Conservation (phyloP, 2,888 invertebrate species). For the Apodemia duryi region DNA sequence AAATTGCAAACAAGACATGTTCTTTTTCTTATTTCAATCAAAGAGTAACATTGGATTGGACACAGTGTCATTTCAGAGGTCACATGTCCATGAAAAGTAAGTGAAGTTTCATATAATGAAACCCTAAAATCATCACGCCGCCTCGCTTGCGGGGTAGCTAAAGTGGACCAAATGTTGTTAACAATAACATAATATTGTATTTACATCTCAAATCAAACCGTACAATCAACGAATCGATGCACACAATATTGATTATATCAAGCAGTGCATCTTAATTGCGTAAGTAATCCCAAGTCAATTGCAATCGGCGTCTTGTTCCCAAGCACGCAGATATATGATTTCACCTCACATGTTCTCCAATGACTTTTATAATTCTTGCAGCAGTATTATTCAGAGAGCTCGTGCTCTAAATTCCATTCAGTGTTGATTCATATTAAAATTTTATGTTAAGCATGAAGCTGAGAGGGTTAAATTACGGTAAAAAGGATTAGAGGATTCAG, state of each 20-base stretch:
- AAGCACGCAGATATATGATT: constrained; percentile 27
- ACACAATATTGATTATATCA: constrained; percentile 44
- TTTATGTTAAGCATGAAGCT: too few species aligned
- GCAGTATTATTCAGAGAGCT: neutral
- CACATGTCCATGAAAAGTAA: too few species aligned
- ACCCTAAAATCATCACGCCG: neutral
- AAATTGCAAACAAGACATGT: too few species aligned
- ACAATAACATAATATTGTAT: neutral
- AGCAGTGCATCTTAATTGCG: constrained; percentile 55
- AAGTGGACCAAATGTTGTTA: neutral
- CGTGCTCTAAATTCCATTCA: neutral
- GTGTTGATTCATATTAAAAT: neutral
- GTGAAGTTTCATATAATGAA: too few species aligned
- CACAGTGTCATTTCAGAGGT: too few species aligned
- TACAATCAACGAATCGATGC: neutral
- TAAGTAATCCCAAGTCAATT: constrained; percentile 47
- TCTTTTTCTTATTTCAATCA: too few species aligned
- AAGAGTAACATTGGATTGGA: too few species aligned
- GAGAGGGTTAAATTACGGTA: too few species aligned
- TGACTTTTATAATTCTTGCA: constrained; percentile 28
- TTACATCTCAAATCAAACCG: neutral
- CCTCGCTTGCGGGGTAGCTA: neutral
- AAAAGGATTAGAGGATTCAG: too few species aligned
- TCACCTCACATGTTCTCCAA: constrained; percentile 29
- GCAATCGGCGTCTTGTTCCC: constrained; percentile 35